Base-by-base conservation (phyloP, 2,113 vertebrate species). In the Stercorarius parasiticus region DNA sequence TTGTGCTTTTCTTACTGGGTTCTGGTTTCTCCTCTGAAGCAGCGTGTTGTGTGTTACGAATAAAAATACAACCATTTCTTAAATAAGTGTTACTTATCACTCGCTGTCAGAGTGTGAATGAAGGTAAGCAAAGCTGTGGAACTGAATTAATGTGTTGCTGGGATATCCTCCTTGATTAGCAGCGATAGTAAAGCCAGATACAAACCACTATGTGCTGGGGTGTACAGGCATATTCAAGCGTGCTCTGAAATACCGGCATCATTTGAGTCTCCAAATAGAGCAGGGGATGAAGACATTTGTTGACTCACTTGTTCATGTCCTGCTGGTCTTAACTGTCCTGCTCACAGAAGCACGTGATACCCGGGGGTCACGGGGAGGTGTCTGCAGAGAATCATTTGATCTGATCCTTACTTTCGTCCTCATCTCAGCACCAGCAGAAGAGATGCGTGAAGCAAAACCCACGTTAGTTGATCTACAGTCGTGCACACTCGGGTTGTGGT, bases 391-490 rank as follows among this genome's bases (percentile, higher is more conserved):
- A 29, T 71, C 1, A 0, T 38, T 45, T 64, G 67, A 23, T 36
- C 59, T 38, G 47, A 30, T 40, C 43, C 34, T 56, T 83, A 7
- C 27, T 80, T 93, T 74, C 22, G 11, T 55, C 19, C 36, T 61
- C 15, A 1, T 40, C 23, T 23, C 45, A 45, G 45, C 40, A 15
- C 47, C 40, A 4, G 42, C 15, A 18, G n/a, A 65, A 71, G 50
- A 61, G 55, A 8, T 25, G 27, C 3, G 1, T 47, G 55, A 76
- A 74, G 22, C 40, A 36, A 34, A 85, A n/a, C 26, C 13, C 25
- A 13, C 2, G 0, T 58, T 36, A 36, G 64, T 9, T 53, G 40
- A 7, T 21, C 40, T 42, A 3, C 2, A 0, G 18, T 40, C 43
- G 3, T 6, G 26, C 7, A 2, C 21, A 5, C 8, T 6, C 9